These are phyloP conservation scores for Pogonomyrmex barbatus DNA, from an alignment of 1,140 invertebrate genomes.

Conservation along the genomic window DNA sequence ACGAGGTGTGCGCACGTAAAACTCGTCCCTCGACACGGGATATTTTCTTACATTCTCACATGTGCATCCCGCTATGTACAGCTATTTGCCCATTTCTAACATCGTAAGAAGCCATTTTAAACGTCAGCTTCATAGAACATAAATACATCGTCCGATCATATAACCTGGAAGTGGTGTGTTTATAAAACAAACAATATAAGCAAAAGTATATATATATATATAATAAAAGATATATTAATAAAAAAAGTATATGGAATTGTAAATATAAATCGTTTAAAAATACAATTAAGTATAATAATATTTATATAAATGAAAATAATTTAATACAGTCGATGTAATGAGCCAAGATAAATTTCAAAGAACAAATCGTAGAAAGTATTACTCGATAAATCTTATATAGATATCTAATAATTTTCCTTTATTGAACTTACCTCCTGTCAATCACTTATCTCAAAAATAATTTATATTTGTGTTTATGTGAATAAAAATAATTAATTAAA, in stretches of 20 bases:
- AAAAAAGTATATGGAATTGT: neutral
- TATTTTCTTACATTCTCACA: constrained; percentile 51
- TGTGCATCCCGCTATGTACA: constrained; percentile 21
- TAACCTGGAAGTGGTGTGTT: constrained; percentile 33
- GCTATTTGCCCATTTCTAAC: constrained; percentile 58
- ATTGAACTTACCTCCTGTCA: too few species aligned
- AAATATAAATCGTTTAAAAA: constrained; percentile 1
- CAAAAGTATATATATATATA: too few species aligned
- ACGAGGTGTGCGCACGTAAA: constrained; percentile 62
- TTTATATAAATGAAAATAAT: too few species aligned
- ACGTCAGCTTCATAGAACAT: constrained; percentile 50
- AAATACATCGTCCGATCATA: constrained; percentile 51
- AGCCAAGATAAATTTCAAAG: too few species aligned
- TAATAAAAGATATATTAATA: constrained; percentile 2
- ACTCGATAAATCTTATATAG: neutral
- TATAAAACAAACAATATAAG: constrained; percentile 57
- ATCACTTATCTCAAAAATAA: too few species aligned
- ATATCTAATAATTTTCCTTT: neutral
- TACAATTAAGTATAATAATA: neutral
- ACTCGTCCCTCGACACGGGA: constrained; percentile 53
- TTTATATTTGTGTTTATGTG: too few species aligned
- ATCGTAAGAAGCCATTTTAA: constrained; percentile 58
- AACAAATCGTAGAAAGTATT: too few species aligned
- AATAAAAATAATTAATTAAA: too few species aligned
- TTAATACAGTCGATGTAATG: too few species aligned